A percentile compares a stretch with the other conserved stretches of the same genome.
Conservation (phyloP, 2,113 vertebrate genomes). For the Callipepla squamata region DNA sequence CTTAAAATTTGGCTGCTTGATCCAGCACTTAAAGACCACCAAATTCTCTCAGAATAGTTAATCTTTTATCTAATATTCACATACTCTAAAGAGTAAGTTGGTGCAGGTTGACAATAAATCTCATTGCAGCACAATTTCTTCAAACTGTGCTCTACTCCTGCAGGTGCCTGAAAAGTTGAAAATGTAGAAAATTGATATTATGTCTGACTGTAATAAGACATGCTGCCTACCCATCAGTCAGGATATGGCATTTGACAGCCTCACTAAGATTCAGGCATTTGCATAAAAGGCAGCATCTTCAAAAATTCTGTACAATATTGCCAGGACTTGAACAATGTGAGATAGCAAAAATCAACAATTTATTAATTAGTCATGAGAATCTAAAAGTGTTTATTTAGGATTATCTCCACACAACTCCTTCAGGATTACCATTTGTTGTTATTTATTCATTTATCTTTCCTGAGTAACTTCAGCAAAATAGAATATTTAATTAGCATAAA, state of each 20-base stretch:
- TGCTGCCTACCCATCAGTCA: background rate
- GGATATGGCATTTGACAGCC: background rate
- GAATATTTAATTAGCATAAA: background rate
- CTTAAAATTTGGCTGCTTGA: slow-evolving; percentile 7
- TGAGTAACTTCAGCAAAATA: background rate
- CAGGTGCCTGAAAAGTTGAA: background rate
- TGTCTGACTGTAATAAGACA: background rate
- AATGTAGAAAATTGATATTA: slow-evolving; percentile 1
- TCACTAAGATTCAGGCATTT: background rate
- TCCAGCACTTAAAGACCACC: background rate
- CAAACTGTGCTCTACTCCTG: background rate
- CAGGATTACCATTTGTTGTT: background rate
- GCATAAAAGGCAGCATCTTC: background rate
- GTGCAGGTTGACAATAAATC: slow-evolving; percentile 2
- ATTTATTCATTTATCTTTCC: background rate
- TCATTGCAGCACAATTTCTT: slow-evolving; percentile 6
- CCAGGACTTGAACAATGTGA: background rate
- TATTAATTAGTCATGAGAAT: slow-evolving; percentile 22
- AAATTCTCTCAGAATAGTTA: background rate
- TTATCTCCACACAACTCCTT: slow-evolving; percentile 6
- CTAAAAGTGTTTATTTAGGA: background rate
- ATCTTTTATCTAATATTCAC: background rate
- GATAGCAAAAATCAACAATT: background rate
- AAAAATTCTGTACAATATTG: background rate
- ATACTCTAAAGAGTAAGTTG: background rate